Percentiles rank a stretch among this genome's conserved stretches.
These are phyloP conservation scores for Halictus quadricinctus DNA, from an alignment of 2,888 invertebrate species.

Conservation along the genomic window DNA sequence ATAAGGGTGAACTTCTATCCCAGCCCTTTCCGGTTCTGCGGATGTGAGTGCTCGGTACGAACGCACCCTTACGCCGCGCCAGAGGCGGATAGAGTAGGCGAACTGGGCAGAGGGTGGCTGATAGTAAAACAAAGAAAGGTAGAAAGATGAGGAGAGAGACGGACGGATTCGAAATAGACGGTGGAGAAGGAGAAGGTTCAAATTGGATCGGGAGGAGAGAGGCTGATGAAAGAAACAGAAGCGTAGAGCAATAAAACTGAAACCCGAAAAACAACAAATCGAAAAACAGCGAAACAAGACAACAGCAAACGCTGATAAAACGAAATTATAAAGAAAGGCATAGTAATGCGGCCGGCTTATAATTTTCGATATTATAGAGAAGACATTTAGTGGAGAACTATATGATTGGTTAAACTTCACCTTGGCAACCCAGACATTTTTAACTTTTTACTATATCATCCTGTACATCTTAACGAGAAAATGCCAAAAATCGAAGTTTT, in stretches of 20 bases:
- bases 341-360: background rate
- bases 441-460: no score
- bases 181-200: constrained; percentile 14
- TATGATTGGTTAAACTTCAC: no score
- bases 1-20: constrained; percentile 58
- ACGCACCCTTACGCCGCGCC: constrained; percentile 64
- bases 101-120: constrained; percentile 54
- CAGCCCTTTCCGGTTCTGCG: constrained; percentile 51
- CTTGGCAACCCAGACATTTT: no score
- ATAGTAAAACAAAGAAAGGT: constrained; percentile 35
- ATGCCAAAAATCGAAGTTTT: no score
- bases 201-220: background rate
- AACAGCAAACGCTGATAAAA: background rate
- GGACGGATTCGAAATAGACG: constrained; percentile 6
- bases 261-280: background rate
- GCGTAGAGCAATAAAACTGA: background rate
- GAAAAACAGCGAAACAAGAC: background rate
- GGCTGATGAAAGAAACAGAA: background rate
- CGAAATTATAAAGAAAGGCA: background rate
- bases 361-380: background rate
- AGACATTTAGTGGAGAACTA: no score
- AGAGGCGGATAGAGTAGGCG: constrained; percentile 54
- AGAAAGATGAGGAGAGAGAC: constrained; percentile 5
- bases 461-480: no score
- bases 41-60: constrained; percentile 58